Base-by-base conservation (phyloP, 2,113 vertebrate genomes). In the Daubentonia madagascariensis region DNA sequence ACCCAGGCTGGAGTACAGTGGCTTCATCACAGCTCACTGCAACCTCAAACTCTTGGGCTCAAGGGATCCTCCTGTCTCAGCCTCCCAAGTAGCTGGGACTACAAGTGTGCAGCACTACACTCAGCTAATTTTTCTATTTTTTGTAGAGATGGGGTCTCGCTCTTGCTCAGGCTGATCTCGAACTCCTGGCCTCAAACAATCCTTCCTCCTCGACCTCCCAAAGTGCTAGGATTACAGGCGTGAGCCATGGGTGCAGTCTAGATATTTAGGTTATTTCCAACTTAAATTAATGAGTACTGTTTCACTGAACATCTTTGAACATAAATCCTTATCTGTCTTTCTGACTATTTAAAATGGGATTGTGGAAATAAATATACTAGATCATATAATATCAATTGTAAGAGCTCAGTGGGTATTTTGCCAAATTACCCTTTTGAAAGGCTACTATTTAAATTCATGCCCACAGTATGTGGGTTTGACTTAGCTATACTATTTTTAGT, bases 241-340 rank as follows among this genome's bases (percentile, higher is more conserved):
- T 52, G 52, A 52, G 52, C 52, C 52, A 52, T 52, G 14, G 52
- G n/a, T n/a, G n/a, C n/a, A n/a, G n/a, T 16, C 52, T 88, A 93
- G 68, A 79, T 73, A 87, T 40, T 79, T 86, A 87, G 54, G 18
- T 76, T 48, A 8, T 63, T 91, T 72, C 52, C 48, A 40, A 18
- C 43, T 90, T 91, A 84, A 95, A 97, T 50, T 92, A 95, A 45
- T 87, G 35, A 30, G 10, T 87, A 20, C 35, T 83, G 40, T 92
- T 91, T 95, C 76, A 59, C 35, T 28, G 40, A 79, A 78, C 23
- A 25, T 79, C 37, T 67, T 84, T 89, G n/a, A 52, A 28, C 61
- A 45, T 61, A 70, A 83, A 63, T 70, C 20, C 40, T 45, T 91
- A 30, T 63, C 50, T 91, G 37, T 32, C n/a, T 92, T 89, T 96